Evolutionary conservation across 1,140 invertebrate species (phyloP), one percentile per base, ranked within the genome.

Genomic region (Magallana gigas): DNA sequence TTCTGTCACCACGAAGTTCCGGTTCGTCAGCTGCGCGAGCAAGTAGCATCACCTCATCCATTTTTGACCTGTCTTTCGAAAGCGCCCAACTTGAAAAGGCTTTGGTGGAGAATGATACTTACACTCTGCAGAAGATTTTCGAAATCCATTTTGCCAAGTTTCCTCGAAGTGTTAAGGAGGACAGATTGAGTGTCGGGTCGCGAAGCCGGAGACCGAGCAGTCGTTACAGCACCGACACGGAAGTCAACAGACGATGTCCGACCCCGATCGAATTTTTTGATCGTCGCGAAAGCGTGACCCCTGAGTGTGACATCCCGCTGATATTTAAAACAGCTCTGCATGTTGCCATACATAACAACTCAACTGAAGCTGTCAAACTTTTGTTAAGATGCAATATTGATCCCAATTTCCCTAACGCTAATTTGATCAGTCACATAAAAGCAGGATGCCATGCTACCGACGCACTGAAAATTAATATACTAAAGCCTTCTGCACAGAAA

Each of bases 291-390:
- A 91, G 92, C 60, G 92, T 92, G 23, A 91, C 90, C 12, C 90
- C 90, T n/a, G 85, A 86, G 62, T 90, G 87, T 56, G 89, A 87
- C 29, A 87, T 90, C 80, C 95, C 95, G 8, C 91, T 94, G 0
- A 94, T 96, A 57, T 96, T 96, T 94, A 93, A 84, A 83, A 96
- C 96, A 91, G 95, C 96, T 6, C 93, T 96, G 3, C 96, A 96
- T 91, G 92, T 96, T 83, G 96, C 96, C 4, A 95, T 96, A 48
- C 95, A 96, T 88, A 94, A 95, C 89, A 94, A 95, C 16, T 94
- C 96, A 0, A 91, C 95, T 57, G 96, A 96, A 86, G 96, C 96
- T 8, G 93, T 95, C 0, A 92, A 95, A 16, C 93, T 96, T 4
- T 93, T 96, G n/a, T 94, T 96, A 57, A 95, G 95, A 87, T 95